A percentile compares a stretch with the other conserved stretches of the same genome.
Conservation (phyloP, 2,888 invertebrate species). For the Chloromyia formosa region DNA sequence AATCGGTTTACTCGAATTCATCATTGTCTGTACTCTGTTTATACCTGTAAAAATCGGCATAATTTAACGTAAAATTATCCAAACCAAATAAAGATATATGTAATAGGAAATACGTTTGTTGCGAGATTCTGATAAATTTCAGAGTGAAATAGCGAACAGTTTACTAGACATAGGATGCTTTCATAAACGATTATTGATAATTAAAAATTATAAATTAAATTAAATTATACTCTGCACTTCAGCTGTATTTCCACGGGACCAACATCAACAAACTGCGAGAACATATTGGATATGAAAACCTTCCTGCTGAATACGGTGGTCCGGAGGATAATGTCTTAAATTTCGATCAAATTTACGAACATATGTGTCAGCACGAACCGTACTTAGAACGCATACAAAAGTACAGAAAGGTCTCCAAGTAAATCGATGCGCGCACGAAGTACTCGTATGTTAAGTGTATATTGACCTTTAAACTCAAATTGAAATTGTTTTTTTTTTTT, state of each 20-base stretch:
- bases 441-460: too few species aligned
- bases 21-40: too few species aligned
- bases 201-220: constrained; percentile 3
- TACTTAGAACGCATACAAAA: constrained; percentile 31
- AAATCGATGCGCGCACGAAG: not conserved
- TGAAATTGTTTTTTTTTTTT: too few species aligned
- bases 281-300: constrained; percentile 57
- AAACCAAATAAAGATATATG: too few species aligned
- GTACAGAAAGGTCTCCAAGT: constrained; percentile 34
- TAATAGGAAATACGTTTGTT: too few species aligned
- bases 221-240: not conserved
- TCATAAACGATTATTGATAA: not conserved
- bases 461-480: too few species aligned
- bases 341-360: constrained; percentile 56
- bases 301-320: constrained; percentile 60
- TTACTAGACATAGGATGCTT: not conserved
- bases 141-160: too few species aligned
- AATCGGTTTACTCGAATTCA: too few species aligned
- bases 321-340: constrained; percentile 57
- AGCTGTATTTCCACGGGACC: constrained; percentile 59
- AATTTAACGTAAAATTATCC: too few species aligned
- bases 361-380: constrained; percentile 52
- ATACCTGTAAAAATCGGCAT: too few species aligned
- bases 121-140: too few species aligned
- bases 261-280: constrained; percentile 58